Evolutionary conservation across 1,140 invertebrate species (phyloP).

Genomic region (Drosophila hydei): DNA sequence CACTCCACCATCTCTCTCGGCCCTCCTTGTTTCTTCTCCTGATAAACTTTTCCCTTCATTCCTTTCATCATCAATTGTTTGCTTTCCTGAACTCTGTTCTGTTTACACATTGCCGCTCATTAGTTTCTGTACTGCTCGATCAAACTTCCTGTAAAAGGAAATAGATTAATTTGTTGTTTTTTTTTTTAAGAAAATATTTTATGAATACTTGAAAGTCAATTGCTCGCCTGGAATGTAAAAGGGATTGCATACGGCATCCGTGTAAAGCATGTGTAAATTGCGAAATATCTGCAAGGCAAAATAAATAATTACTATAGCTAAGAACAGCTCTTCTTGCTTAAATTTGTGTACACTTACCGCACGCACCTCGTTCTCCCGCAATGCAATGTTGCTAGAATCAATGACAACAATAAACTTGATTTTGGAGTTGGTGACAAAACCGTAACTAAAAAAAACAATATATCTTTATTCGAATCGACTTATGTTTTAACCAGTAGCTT

Average conservation of each 20-base stretch:
- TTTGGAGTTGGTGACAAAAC: constrained; percentile 98
- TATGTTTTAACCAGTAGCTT: not conserved
- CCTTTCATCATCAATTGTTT: not conserved
- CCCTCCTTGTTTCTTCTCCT: too few relatives aligned
- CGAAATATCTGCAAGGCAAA: constrained; percentile 90
- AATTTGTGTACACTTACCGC: constrained; percentile 86
- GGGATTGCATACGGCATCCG: constrained; percentile 96
- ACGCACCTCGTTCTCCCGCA: constrained; percentile 97
- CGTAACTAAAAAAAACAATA: constrained; percentile 89
- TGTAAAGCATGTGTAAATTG: constrained; percentile 95
- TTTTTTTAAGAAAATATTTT: not conserved
- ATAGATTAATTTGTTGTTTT: not conserved
- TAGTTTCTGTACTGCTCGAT: constrained; percentile 87
- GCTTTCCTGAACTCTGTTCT: not conserved
- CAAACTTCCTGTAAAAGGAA: constrained; percentile 86
- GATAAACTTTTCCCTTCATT: not conserved
- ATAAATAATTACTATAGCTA: not conserved
- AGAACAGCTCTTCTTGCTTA: not conserved
- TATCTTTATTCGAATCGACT: not conserved
- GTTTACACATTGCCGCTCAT: constrained; percentile 85
- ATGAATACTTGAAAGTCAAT: constrained; percentile 90
- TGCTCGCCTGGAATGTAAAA: constrained; percentile 95
- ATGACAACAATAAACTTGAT: constrained; percentile 97
- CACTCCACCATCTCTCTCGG: too few relatives aligned
- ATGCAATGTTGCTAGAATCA: constrained; percentile 93